Conservation (phyloP, 1,140 invertebrate genomes). For the Carposina sasakii region DNA sequence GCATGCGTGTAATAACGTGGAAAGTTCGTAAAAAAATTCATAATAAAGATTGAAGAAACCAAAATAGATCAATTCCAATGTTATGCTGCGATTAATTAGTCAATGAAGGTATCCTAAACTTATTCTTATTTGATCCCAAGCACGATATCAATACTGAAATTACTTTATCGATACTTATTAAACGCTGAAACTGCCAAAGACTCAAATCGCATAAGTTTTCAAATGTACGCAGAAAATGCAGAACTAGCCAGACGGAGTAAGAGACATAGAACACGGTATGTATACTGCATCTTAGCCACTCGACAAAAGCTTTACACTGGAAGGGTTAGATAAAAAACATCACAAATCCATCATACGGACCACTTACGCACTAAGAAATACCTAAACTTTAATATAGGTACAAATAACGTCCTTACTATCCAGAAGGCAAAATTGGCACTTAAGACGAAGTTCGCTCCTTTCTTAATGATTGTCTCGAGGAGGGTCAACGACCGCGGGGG, state of each 20-base stretch:
- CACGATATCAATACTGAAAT: conserved; percentile 66
- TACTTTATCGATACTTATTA: too few species aligned
- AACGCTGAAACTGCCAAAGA: too few species aligned
- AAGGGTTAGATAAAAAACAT: conserved; percentile 32
- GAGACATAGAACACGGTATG: too few species aligned
- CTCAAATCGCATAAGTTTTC: too few species aligned
- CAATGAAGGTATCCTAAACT: conserved; percentile 42
- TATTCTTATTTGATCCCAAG: conserved; percentile 65
- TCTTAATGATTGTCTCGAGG: conserved; percentile 42
- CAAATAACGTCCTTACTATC: conserved; percentile 67
- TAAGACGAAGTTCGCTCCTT: conserved; percentile 62
- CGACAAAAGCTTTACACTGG: too few species aligned
- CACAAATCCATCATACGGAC: conserved; percentile 51
- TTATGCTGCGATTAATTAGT: not conserved
- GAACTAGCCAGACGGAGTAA: too few species aligned
- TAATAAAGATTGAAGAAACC: too few species aligned
- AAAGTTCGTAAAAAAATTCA: too few species aligned
- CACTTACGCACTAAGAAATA: conserved; percentile 67
- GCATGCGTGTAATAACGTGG: too few species aligned
- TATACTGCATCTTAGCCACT: too few species aligned
- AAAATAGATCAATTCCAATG: not conserved
- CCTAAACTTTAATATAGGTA: conserved; percentile 70
- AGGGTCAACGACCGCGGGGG: conserved; percentile 17
- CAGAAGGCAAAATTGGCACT: conserved; percentile 74
- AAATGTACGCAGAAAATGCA: too few species aligned